phyloP scores from a whole-genome alignment of 2,797 vertebrate genomes.

The Brotogeris chrysoptera region DNA sequence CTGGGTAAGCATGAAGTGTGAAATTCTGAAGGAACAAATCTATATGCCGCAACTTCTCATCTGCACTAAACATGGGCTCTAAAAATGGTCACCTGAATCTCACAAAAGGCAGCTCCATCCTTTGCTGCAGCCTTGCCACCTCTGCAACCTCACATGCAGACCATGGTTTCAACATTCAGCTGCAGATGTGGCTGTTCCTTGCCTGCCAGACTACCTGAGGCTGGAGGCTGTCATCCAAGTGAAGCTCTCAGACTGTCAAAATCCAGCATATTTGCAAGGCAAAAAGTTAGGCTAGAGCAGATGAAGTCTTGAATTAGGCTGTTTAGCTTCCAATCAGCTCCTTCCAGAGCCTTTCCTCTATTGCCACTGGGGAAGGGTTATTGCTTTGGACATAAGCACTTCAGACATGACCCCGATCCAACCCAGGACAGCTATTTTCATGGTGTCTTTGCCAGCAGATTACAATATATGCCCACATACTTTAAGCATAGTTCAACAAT shows the following conservation, averaged over 20 bases:
- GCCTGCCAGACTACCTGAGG: background rate
- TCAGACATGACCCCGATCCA: background rate
- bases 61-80: background rate
- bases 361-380: background rate
- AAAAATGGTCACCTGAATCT: background rate
- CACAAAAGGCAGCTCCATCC: accelerated
- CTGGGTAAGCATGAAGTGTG: background rate
- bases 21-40: background rate
- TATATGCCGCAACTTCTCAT: background rate
- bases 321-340: background rate
- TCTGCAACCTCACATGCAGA: background rate
- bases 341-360: background rate
- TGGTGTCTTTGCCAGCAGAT: background rate
- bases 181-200: accelerated
- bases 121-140: background rate
- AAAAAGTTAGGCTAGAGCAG: background rate
- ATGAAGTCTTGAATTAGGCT: background rate
- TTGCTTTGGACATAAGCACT: background rate
- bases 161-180: background rate
- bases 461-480: background rate
- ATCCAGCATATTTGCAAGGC: background rate
- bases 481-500: background rate
- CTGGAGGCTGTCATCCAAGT: background rate
- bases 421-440: background rate
- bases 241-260: background rate